A percentile compares a stretch with the other conserved stretches of the same genome.
Evolutionary conservation across 1,140 invertebrate species (phyloP).

Genomic region (Chrysoperla carnea): DNA sequence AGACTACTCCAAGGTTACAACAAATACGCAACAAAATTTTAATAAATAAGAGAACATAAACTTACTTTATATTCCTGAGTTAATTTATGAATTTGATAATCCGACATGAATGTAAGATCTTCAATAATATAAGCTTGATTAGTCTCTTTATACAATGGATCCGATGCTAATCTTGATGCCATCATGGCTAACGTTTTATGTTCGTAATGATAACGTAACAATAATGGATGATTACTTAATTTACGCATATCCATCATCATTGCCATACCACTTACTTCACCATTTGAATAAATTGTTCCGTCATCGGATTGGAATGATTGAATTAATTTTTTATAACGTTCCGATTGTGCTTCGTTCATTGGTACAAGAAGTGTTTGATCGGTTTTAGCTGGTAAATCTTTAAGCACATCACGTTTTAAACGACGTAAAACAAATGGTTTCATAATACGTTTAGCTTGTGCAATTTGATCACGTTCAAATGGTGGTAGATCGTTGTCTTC

Average conservation of each 20-base stretch:
- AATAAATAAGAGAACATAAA: too few species aligned
- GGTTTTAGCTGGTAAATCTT: slow-evolving; percentile 62
- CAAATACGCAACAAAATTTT: too few species aligned
- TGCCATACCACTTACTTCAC: slow-evolving; percentile 43
- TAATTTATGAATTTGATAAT: slow-evolving; percentile 78
- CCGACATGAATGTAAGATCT: slow-evolving; percentile 72
- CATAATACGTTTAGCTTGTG: slow-evolving; percentile 89
- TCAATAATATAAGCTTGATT: slow-evolving; percentile 70
- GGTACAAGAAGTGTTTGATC: slow-evolving; percentile 42
- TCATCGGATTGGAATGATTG: slow-evolving; percentile 48
- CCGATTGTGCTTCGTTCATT: slow-evolving; percentile 51
- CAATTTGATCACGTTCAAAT: slow-evolving; percentile 77
- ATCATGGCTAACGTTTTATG: slow-evolving; percentile 51
- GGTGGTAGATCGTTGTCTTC: slow-evolving; percentile 39
- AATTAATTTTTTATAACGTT: slow-evolving; percentile 58
- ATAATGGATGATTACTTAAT: slow-evolving; percentile 74
- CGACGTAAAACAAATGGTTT: slow-evolving; percentile 87
- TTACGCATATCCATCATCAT: slow-evolving; percentile 83
- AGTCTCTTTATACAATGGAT: slow-evolving; percentile 58
- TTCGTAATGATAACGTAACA: slow-evolving; percentile 64
- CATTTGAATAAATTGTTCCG: slow-evolving; percentile 30
- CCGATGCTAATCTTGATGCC: slow-evolving; percentile 48
- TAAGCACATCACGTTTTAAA: slow-evolving; percentile 72
- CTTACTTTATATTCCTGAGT: slow-evolving; percentile 43
- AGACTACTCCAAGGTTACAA: too few species aligned